These are phyloP conservation scores for Mionectes macconnelli DNA, from an alignment of 2,113 vertebrate genomes.

Conservation along the genomic window DNA sequence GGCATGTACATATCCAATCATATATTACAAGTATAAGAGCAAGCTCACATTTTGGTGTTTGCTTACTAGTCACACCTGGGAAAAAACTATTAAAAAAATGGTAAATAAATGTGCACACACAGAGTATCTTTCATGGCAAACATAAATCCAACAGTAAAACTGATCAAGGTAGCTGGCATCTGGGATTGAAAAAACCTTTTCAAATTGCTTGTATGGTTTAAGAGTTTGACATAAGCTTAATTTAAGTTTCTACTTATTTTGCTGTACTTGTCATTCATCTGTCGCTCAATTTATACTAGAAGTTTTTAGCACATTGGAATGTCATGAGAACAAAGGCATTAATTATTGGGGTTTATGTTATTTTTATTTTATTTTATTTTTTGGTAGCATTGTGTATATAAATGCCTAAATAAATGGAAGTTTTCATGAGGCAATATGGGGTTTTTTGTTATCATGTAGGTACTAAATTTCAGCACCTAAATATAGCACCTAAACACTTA, in stretches of 20 bases:
- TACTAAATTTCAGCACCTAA: background rate
- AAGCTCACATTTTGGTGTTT: background rate
- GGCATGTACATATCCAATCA: background rate
- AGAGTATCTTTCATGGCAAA: background rate
- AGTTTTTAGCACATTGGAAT: background rate
- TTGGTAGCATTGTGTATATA: background rate
- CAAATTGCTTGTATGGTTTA: background rate
- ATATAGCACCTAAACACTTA: background rate
- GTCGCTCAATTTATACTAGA: background rate
- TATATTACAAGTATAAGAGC: background rate
- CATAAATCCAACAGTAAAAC: background rate
- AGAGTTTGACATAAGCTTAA: background rate
- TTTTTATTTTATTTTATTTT: background rate
- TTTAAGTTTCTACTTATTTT: background rate
- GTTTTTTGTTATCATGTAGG: background rate
- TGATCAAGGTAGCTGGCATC: background rate
- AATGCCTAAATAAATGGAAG: background rate
- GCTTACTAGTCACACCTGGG: background rate
- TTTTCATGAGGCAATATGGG: accelerated
- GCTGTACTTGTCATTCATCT: background rate
- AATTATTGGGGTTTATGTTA: background rate
- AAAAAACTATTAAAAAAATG: background rate
- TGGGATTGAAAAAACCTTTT: background rate
- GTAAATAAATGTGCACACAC: background rate
- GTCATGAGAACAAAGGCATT: background rate